Base-by-base conservation (phyloP, 2,113 vertebrate genomes). In the Ibidorhyncha struthersii region DNA sequence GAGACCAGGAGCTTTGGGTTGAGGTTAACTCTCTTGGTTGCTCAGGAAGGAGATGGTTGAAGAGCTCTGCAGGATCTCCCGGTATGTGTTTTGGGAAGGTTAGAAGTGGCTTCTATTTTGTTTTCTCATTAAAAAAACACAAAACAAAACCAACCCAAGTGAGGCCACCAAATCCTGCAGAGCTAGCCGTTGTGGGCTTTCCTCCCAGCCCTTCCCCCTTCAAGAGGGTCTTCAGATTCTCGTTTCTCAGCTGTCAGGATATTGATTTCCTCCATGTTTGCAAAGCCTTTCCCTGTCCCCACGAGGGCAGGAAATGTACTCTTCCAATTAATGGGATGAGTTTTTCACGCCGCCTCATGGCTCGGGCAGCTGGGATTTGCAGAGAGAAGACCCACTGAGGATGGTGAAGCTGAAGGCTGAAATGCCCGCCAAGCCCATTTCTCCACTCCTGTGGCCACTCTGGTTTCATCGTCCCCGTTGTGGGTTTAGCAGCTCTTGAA, bases 341-440 rank as follows among this genome's bases (percentile, higher is more conserved):
- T 20, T 27, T 72, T 50, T 47, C 3, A 5, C 1, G 1, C 62
- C 0, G 0, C 11, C 47, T 59, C 82, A 16, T 1, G 4, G 8
- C 38, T 84, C 10, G 49, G 18, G 12, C 53, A 40, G 11, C 8
- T 36, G 25, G 38, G 49, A 66, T 73, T 77, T 89, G 13, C 61
- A 41, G 62, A 38, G 23, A 14, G 22, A 32, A 78, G 43, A 65
- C 12, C 38, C 0, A 2, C 27, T 36, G 66, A 88, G 61, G 74
- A 47, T 13, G 49, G 26, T 32, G 8, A 52, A 79, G 67, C 71
- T 63, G 79, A 59, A 93, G 74, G 49, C 53, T 77, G 80, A 52
- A 30, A 5, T 47, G 26, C 10, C 40, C 1, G 0, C 79, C 27
- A 19, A 62, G 72, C 41, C 70, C 9, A 4, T 14, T 36, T 70